Evolutionary conservation across 2,797 vertebrate species (phyloP), one percentile per base, ranked within the genome.

Genomic region (Tragelaphus oryx): DNA sequence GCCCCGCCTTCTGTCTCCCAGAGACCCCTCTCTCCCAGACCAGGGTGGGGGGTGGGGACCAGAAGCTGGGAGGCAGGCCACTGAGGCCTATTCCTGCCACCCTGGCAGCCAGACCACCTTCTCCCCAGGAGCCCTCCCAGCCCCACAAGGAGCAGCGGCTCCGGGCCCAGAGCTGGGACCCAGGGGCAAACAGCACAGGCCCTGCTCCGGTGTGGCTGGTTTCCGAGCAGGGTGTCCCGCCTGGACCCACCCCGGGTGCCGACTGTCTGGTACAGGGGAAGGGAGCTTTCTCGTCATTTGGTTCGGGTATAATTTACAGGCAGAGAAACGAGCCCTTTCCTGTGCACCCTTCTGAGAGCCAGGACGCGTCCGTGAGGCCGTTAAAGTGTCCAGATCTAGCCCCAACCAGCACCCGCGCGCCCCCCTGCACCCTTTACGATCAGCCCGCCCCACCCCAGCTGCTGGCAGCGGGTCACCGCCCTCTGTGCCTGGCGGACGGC

Each of bases 341-440:
- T 3, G 0, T 1, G 55, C 18, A 3, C 33, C 16, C 9, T 3
- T 5, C 87, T n/a, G 55, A 33, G 54, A 24, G 41, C 10, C 8
- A 0, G 28, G 46, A 55, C n/a, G 12, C 2, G 8, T 0, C 5
- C 9, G 0, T 3, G 33, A 1, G 0, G 20, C 28, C 33, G 0
- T 0, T 5, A 4, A 7, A 22, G 55, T 6, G 0, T 3, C 1
- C 20, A 24, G 52, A 33, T 1, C 7, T 0, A 7, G 79, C 52
- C 28, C 1, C 1, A 5, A 1, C 41, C 55, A 1, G 10, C 41
- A 3, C 57, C 87, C 52, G 16, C 54, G 11, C 3, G 3, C 3
- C 0, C 41, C 0, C n/a, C 13, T 0, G 48, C 0, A 16, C 24
- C 7, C 50, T 46, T 26, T 1, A 16, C 9, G 0, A 44, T 6